These are phyloP conservation scores for Panurus biarmicus DNA, from an alignment of 2,113 vertebrate species.

Conservation along the genomic window DNA sequence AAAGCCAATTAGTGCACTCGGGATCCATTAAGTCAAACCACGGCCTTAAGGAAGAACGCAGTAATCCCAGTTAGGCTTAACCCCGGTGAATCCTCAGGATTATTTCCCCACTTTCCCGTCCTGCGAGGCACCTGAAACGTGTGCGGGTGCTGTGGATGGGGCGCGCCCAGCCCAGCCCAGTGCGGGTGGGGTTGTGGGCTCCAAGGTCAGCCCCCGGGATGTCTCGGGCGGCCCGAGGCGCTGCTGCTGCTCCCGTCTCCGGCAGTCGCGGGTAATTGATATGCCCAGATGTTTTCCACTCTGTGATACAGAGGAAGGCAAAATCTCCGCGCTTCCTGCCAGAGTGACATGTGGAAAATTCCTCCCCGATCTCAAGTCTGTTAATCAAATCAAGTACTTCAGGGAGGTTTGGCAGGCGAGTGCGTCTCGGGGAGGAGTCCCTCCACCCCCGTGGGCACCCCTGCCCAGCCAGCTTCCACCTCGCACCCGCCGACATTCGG, in stretches of 20 bases:
- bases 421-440: rapidly evolving
- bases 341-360: slow-evolving; percentile 13
- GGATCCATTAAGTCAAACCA: background rate
- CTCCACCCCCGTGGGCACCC: rapidly evolving
- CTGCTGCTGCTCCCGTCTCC: background rate
- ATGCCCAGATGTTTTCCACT: slow-evolving; percentile 20
- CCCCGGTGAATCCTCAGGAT: background rate
- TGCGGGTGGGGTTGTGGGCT: rapidly evolving
- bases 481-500: rapidly evolving
- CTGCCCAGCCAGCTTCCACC: background rate
- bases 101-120: background rate
- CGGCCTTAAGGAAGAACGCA: background rate
- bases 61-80: background rate
- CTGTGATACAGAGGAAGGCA: background rate
- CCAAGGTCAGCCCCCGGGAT: background rate
- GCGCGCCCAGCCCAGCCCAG: background rate
- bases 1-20: background rate
- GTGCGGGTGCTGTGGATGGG: background rate
- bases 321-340: background rate
- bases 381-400: background rate
- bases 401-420: background rate
- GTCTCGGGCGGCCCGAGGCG: background rate
- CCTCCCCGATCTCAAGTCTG: background rate
- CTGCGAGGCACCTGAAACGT: background rate
- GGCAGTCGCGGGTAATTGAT: background rate